A percentile compares a stretch with the other conserved stretches of the same genome.
Conservation (phyloP, 2,797 vertebrate species). For the Acrossocheilus fasciatus region DNA sequence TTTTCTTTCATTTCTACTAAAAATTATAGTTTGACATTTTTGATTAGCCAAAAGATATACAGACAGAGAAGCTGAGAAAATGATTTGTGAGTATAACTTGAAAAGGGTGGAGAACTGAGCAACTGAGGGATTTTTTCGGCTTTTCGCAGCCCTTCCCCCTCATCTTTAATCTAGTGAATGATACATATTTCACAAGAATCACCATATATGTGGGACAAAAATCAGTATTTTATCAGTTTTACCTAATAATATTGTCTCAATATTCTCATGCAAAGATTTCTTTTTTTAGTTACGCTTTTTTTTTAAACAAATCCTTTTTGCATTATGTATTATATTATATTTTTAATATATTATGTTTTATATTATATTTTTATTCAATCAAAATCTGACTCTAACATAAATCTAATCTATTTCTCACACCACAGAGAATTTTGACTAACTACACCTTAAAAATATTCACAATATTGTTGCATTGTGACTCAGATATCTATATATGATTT, state of each 20-base stretch:
- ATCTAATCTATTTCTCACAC: background rate
- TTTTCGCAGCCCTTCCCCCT: constrained; percentile 1
- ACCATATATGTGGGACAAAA: constrained; percentile 8
- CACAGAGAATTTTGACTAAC: background rate
- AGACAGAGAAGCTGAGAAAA: constrained; percentile 69
- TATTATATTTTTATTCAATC: background rate
- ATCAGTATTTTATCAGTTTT: background rate
- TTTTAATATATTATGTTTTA: background rate
- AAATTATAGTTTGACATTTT: constrained; percentile 52
- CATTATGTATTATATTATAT: background rate
- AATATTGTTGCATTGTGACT: background rate
- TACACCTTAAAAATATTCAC: background rate
- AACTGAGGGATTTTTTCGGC: constrained; percentile 6
- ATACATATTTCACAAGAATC: constrained; percentile 16
- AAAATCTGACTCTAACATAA: background rate
- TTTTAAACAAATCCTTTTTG: too few relatives aligned
- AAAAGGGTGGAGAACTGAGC: constrained; percentile 72
- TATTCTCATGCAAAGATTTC: background rate
- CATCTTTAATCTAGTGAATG: constrained; percentile 44
- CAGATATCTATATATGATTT: background rate
- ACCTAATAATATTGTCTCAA: background rate
- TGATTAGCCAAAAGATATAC: constrained; percentile 46
- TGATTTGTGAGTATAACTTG: constrained; percentile 71
- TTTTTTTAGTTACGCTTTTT: background rate
- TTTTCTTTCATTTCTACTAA: background rate